Evolutionary conservation across 2,113 vertebrate species (phyloP).

Genomic region (Glareola pratincola): DNA sequence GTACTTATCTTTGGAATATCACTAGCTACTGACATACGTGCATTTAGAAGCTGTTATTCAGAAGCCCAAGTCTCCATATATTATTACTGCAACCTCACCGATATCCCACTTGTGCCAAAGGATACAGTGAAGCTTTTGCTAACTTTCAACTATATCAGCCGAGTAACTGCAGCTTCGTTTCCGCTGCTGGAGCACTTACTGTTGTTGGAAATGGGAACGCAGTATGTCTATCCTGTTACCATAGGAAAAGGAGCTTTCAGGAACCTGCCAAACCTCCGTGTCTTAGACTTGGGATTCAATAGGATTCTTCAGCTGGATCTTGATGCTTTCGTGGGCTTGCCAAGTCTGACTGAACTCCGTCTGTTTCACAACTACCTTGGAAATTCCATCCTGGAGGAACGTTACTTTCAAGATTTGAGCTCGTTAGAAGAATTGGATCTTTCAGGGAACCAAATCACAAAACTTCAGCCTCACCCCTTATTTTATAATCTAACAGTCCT

Average conservation of each 20-base stretch:
- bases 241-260: constrained; percentile 80
- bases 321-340: constrained; percentile 81
- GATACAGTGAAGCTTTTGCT: constrained; percentile 72
- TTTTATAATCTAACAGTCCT: constrained; percentile 78
- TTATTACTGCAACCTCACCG: neutral
- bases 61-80: constrained; percentile 41
- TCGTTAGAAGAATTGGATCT: constrained; percentile 79
- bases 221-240: constrained; percentile 50
- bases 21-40: neutral
- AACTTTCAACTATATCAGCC: constrained; percentile 72
- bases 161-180: constrained; percentile 74
- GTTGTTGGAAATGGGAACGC: constrained; percentile 69
- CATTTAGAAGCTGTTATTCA: constrained; percentile 52
- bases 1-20: constrained; percentile 45
- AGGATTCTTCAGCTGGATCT: constrained; percentile 65
- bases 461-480: constrained; percentile 76
- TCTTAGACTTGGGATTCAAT: constrained; percentile 76
- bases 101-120: constrained; percentile 75
- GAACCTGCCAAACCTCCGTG: constrained; percentile 71
- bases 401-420: constrained; percentile 77
- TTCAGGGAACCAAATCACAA: constrained; percentile 70
- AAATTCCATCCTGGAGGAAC: constrained; percentile 72
- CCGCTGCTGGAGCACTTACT: constrained; percentile 63
- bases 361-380: constrained; percentile 73
- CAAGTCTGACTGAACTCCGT: constrained; percentile 62